Conservation (phyloP, 2,797 vertebrate species). For the Rhadinocentrus ornatus region DNA sequence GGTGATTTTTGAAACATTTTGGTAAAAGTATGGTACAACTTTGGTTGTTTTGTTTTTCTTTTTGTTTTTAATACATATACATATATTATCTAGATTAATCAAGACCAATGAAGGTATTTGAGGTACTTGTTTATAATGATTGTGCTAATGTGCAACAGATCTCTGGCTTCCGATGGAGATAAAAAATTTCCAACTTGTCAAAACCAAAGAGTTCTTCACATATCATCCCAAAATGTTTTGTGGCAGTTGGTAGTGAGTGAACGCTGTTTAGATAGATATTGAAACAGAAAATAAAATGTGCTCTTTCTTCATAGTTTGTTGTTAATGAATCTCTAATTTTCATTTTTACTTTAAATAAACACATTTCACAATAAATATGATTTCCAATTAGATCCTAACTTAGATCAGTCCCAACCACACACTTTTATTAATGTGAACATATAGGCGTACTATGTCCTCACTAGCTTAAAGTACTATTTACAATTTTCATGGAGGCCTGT, state of each 20-base stretch:
- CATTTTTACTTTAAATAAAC: not conserved
- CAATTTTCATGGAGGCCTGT: not conserved
- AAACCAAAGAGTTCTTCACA: not conserved
- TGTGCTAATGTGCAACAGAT: not conserved
- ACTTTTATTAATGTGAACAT: not conserved
- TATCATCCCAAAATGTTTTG: not conserved
- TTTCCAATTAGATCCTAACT: not conserved
- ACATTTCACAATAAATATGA: conserved; percentile 1
- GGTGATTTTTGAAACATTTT: not conserved
- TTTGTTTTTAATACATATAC: not conserved
- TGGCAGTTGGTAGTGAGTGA: not conserved
- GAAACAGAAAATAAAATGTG: not conserved
- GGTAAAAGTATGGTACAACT: conserved; percentile 11
- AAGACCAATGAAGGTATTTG: not conserved
- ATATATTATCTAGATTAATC: not conserved
- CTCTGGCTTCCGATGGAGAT: not conserved
- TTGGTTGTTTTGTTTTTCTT: not conserved
- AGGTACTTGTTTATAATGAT: not conserved
- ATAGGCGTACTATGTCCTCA: not conserved
- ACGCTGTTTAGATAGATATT: not conserved
- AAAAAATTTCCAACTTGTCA: not conserved
- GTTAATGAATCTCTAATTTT: not conserved
- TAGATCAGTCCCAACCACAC: not conserved
- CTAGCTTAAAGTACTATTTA: not conserved
- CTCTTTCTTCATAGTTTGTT: not conserved